Evolutionary conservation across 2,797 vertebrate species (phyloP).

Genomic region (Mareca strepera): DNA sequence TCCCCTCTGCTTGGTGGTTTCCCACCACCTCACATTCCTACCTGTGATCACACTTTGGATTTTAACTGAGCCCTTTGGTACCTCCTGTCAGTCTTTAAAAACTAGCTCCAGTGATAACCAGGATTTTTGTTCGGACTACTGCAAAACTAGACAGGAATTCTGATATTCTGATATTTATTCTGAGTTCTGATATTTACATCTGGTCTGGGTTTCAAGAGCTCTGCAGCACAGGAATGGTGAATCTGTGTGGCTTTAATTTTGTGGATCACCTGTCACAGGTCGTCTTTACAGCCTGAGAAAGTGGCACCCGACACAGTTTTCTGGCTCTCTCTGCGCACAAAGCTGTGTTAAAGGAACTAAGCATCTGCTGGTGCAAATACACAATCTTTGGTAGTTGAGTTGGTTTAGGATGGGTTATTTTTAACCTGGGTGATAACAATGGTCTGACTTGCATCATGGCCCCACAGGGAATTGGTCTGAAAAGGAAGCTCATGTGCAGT

Average conservation of each 20-base stretch:
- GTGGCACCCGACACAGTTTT: background rate
- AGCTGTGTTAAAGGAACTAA: background rate
- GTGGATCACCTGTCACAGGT: background rate
- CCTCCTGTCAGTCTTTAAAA: background rate
- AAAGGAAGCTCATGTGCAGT: background rate
- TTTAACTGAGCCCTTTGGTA: background rate
- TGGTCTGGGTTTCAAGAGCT: background rate
- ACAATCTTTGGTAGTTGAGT: background rate
- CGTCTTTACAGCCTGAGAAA: background rate
- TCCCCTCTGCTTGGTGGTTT: background rate
- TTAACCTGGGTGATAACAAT: conserved; percentile 1
- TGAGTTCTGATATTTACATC: background rate
- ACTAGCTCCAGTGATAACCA: background rate
- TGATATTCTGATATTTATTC: too few relatives aligned
- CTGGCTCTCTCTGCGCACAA: background rate
- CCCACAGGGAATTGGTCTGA: background rate
- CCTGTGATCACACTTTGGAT: background rate
- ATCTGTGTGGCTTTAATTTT: background rate
- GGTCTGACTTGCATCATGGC: background rate
- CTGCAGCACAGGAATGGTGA: background rate
- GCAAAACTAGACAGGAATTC: background rate
- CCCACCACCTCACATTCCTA: background rate
- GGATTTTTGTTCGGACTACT: background rate
- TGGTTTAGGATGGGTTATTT: conserved; percentile 46
- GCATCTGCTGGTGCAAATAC: background rate